Base-by-base conservation (phyloP, 2,888 invertebrate genomes). In the Rhingia rostrata region DNA sequence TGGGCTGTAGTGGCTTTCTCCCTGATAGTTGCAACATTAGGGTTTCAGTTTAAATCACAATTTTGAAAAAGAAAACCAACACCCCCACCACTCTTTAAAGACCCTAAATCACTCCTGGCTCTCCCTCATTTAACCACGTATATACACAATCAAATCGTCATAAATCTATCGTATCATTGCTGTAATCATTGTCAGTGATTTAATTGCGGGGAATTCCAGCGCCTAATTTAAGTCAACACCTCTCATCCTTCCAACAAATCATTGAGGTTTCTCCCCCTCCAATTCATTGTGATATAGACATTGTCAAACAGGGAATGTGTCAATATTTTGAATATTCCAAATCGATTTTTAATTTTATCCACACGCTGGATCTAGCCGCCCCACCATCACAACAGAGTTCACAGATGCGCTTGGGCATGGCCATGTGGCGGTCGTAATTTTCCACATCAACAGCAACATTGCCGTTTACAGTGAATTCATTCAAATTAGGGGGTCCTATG, bases 341-440 rank as follows among this genome's bases (percentile, higher is more conserved):
- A 77, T 77, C 69, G 77, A 69, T 77, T 77, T 77, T 77, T 77
- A 77, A 77, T 77, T 77, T 77, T 61, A 45, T 49, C 32, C 61
- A 61, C 54, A 60, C 37, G 33, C 35, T 58, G 56, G 47, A 51
- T 56, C 30, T 22, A 22, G 51, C 37, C 30, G 53, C 58, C 61
- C 39, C 32, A 1, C 30, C 51, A 32, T 35, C 49, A 54, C 69
- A 61, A 61, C 69, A 69, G 32, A 1, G 22, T 2, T 2, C 54
- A 33, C 69, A 69, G 69, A 77, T 77, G 77, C 54, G 69, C 69
- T 22, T 22, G 22, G 22, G 22, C 22, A 22, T 22, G 22, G 22
- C 22, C 22, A 69, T 69, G 67, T 77, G 77, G 54, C 69, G 47
- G 77, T 77, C 77, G 77, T 77, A 69, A 63, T 63, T 77, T 39